phyloP scores from a whole-genome alignment of 2,888 invertebrate species.

The Trachelus troglodyta region DNA sequence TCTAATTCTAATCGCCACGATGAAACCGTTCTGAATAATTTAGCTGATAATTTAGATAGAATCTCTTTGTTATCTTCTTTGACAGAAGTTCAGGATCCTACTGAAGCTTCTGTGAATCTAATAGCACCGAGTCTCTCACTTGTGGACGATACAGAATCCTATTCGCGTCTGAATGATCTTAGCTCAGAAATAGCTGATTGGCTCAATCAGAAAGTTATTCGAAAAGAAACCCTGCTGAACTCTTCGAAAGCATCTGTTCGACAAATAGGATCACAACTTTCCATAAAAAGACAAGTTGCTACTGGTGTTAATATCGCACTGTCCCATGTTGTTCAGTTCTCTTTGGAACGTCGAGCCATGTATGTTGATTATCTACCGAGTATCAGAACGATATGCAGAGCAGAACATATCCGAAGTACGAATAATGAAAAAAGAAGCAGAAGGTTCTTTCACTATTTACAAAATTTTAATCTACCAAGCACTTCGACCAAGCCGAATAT shows the following conservation, averaged over 20 bases:
- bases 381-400: slow-evolving; percentile 76
- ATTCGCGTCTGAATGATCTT: slow-evolving; percentile 44
- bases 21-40: slow-evolving; percentile 27
- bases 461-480: slow-evolving; percentile 66
- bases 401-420: slow-evolving; percentile 73
- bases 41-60: slow-evolving; percentile 48
- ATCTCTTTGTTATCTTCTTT: slow-evolving; percentile 51
- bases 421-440: slow-evolving; percentile 75
- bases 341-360: slow-evolving; percentile 70
- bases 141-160: slow-evolving; percentile 52
- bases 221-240: not conserved
- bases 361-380: slow-evolving; percentile 78
- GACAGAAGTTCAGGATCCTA: slow-evolving; percentile 51
- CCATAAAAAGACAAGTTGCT: slow-evolving; percentile 42
- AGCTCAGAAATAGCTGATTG: slow-evolving; percentile 58
- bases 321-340: slow-evolving; percentile 67
- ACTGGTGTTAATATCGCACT: slow-evolving; percentile 61
- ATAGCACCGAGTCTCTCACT: slow-evolving; percentile 64
- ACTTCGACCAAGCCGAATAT: slow-evolving; percentile 43
- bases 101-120: slow-evolving; percentile 46
- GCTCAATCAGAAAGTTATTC: slow-evolving; percentile 42
- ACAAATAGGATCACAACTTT: slow-evolving; percentile 16
- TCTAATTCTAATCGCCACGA: slow-evolving; percentile 3
- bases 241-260: not conserved
- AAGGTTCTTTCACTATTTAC: slow-evolving; percentile 84